Conservation (phyloP, 2,797 vertebrate species). For the Urophycis tenuis region DNA sequence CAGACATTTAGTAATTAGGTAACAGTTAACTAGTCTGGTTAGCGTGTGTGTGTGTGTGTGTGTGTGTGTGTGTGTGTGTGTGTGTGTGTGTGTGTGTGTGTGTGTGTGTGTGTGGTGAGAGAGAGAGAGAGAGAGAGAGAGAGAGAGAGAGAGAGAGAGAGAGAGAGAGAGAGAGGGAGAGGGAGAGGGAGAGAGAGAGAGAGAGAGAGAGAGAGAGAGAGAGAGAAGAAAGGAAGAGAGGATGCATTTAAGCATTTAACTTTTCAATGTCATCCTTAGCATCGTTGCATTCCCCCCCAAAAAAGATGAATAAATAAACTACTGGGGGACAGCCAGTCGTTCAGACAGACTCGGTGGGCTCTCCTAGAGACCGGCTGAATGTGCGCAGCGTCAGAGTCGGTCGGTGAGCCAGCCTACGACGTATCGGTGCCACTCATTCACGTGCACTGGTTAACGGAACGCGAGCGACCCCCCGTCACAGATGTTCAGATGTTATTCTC, state of each 20-base stretch:
- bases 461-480: not conserved
- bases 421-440: not conserved
- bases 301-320: no score
- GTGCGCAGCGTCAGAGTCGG: not conserved
- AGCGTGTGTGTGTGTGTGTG: not conserved
- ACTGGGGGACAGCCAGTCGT: not conserved
- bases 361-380: not conserved
- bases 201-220: not conserved
- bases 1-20: not conserved
- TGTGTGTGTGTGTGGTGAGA: constrained; percentile 1
- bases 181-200: no score
- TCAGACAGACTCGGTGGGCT: not conserved
- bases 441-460: not conserved
- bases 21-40: not conserved
- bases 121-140: no score
- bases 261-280: not conserved
- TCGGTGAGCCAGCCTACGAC: not conserved
- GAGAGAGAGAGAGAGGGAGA: not conserved
- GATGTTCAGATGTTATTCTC: no score
- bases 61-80: not conserved
- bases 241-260: not conserved
- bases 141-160: no score
- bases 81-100: not conserved
- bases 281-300: not conserved
- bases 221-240: not conserved